Conservation (phyloP, 2,113 vertebrate species). For the Talpa occidentalis region DNA sequence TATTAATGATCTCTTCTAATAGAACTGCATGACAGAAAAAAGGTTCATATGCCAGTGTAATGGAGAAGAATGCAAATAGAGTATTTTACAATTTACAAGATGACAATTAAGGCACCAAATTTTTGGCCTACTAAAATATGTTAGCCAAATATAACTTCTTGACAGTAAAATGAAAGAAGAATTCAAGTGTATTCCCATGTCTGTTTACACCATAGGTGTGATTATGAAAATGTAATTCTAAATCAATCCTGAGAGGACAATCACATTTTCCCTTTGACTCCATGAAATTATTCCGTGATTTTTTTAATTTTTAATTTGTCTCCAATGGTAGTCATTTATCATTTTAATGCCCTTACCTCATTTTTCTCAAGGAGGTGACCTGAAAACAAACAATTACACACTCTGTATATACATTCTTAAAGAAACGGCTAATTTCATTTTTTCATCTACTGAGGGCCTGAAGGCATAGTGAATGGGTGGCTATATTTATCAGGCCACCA, state of each 20-base stretch:
- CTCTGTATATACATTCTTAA: background rate
- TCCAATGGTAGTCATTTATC: background rate
- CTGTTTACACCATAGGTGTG: background rate
- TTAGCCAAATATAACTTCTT: background rate
- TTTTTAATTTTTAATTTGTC: slow-evolving; percentile 35
- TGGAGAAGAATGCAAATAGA: background rate
- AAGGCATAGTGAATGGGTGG: background rate
- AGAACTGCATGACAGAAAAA: background rate
- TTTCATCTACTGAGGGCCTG: background rate
- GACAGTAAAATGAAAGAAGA: background rate
- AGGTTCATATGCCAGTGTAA: background rate
- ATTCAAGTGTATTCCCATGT: background rate
- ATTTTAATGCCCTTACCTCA: slow-evolving; percentile 17
- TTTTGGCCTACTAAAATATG: background rate
- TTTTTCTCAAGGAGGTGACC: slow-evolving; percentile 27
- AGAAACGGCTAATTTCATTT: background rate
- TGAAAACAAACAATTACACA: background rate
- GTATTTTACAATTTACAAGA: slow-evolving; percentile 1
- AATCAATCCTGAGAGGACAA: background rate
- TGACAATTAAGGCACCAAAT: background rate
- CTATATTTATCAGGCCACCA: slow-evolving; percentile 50
- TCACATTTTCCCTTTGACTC: background rate
- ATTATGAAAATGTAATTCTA: background rate
- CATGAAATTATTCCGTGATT: background rate
- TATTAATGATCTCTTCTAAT: background rate